Conservation (phyloP, 2,888 invertebrate species). For the Lasioglossum lativentre region DNA sequence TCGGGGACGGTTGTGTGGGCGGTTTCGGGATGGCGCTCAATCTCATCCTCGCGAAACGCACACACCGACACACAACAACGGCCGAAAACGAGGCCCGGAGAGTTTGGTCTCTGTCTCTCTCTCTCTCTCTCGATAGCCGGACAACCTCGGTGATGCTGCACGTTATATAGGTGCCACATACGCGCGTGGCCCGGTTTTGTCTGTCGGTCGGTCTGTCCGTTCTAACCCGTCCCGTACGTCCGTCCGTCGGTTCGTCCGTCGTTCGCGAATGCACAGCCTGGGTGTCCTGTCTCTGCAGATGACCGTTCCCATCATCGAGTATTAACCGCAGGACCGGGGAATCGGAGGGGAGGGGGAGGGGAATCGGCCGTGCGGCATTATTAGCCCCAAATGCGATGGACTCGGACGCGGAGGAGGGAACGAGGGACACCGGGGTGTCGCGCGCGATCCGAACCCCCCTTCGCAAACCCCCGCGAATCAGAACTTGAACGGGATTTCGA, state of each 20-base stretch:
- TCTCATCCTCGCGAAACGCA: constrained; percentile 71
- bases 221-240: constrained; percentile 62
- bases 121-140: constrained; percentile 30
- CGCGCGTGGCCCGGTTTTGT: constrained; percentile 82
- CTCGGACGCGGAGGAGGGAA: constrained; percentile 63
- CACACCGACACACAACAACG: constrained; percentile 56
- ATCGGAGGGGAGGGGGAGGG: constrained; percentile 65
- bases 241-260: constrained; percentile 65
- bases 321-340: constrained; percentile 84
- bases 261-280: constrained; percentile 75
- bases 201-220: constrained; percentile 71
- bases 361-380: constrained; percentile 80
- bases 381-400: constrained; percentile 84
- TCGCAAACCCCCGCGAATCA: constrained; percentile 31
- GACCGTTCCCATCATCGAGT: constrained; percentile 85
- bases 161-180: constrained; percentile 77
- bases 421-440: constrained; percentile 42
- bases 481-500: constrained; percentile 5
- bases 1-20: constrained; percentile 71
- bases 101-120: constrained; percentile 27
- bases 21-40: constrained; percentile 72
- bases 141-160: constrained; percentile 51
- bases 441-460: constrained; percentile 36
- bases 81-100: constrained; percentile 14
- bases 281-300: constrained; percentile 84